These are phyloP conservation scores for Tyrannus savana DNA, from an alignment of 2,113 vertebrate species.

Conservation along the genomic window DNA sequence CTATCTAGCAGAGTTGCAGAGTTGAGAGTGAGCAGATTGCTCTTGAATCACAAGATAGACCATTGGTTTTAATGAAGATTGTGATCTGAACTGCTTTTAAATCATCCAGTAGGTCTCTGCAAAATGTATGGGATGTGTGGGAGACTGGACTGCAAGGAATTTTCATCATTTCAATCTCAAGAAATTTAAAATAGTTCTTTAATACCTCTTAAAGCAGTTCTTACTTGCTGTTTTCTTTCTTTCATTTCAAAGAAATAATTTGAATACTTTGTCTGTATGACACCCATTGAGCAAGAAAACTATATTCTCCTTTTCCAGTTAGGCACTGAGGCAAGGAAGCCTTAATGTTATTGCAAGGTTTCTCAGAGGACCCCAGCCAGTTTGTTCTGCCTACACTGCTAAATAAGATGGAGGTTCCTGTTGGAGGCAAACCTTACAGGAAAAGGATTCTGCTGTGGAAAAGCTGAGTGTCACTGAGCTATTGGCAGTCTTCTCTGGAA, in stretches of 20 bases:
- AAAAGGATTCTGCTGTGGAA: not conserved
- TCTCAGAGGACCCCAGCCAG: not conserved
- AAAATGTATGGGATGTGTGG: not conserved
- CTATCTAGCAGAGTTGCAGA: not conserved
- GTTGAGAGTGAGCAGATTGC: not conserved
- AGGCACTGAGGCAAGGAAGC: not conserved
- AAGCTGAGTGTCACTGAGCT: not conserved
- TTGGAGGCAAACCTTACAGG: not conserved
- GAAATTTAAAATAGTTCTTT: not conserved
- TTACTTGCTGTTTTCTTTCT: not conserved
- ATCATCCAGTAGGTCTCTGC: not conserved
- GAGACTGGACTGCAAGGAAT: not conserved
- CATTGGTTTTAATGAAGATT: not conserved
- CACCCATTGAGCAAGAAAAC: not conserved
- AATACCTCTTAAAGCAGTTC: not conserved
- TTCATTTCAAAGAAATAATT: not conserved
- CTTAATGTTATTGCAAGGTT: not conserved
- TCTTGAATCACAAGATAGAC: not conserved
- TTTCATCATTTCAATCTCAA: not conserved
- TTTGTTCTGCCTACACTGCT: not conserved
- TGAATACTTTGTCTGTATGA: not conserved
- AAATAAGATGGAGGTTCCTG: not conserved
- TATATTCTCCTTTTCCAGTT: not conserved
- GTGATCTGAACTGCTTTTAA: not conserved
- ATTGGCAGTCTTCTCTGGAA: not conserved